These are phyloP conservation scores for Drosophila buzzatii DNA, from an alignment of 2,888 invertebrate genomes.

Conservation along the genomic window DNA sequence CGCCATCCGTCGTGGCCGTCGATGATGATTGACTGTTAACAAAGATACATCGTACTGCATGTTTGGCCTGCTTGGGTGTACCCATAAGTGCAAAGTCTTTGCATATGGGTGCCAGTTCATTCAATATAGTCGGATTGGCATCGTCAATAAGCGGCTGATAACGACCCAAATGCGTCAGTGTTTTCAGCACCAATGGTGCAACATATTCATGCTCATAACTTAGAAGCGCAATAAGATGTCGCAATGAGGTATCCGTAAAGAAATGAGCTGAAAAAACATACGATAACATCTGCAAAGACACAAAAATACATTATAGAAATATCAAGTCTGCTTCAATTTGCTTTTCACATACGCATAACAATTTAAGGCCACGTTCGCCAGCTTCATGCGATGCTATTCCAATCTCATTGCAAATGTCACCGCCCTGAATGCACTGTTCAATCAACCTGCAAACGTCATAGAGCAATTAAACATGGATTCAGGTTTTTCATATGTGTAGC, in stretches of 20 bases:
- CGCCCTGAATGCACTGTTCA: slow-evolving; percentile 91
- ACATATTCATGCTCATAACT: slow-evolving; percentile 90
- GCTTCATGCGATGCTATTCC: slow-evolving; percentile 93
- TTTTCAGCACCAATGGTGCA: slow-evolving; percentile 92
- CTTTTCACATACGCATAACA: slow-evolving; percentile 89
- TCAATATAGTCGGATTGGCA: slow-evolving; percentile 91
- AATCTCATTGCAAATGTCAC: slow-evolving; percentile 89
- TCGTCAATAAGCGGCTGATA: slow-evolving; percentile 92
- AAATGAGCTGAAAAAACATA: slow-evolving; percentile 97
- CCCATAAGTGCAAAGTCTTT: slow-evolving; percentile 95
- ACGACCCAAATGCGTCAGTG: slow-evolving; percentile 94
- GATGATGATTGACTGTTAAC: slow-evolving; percentile 88
- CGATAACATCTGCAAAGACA: slow-evolving; percentile 87
- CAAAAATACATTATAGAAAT: neutral
- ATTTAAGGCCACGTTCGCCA: slow-evolving; percentile 94
- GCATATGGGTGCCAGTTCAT: slow-evolving; percentile 93
- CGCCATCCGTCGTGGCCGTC: slow-evolving; percentile 57
- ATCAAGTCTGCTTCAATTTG: neutral
- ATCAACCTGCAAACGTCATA: slow-evolving; percentile 72
- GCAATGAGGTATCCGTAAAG: slow-evolving; percentile 93
- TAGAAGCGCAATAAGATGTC: slow-evolving; percentile 90
- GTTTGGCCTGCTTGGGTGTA: slow-evolving; percentile 97
- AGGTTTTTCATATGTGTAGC: neutral
- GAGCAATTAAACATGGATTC: slow-evolving; percentile 1
- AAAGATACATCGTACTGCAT: slow-evolving; percentile 96